phyloP scores from a whole-genome alignment of 2,888 invertebrate genomes.

The Myathropa florea region DNA sequence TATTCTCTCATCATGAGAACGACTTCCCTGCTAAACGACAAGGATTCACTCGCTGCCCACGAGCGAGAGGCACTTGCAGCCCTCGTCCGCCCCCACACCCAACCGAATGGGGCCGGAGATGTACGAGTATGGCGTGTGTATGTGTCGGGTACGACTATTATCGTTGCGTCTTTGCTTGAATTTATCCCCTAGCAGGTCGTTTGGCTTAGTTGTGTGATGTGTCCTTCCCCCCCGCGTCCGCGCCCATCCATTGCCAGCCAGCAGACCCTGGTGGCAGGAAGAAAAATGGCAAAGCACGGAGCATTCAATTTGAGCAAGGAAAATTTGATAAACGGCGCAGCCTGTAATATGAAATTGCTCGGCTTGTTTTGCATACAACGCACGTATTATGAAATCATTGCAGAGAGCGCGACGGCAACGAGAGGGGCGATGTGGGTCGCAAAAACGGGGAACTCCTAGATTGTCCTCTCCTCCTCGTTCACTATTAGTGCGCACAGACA shows the following conservation, averaged over 20 bases:
- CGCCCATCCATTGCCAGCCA: neutral
- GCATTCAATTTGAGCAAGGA: constrained; percentile 49
- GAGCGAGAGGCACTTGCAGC: neutral
- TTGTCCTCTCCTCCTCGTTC: neutral
- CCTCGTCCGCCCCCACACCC: neutral
- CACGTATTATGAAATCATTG: constrained; percentile 57
- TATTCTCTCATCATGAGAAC: constrained; percentile 39
- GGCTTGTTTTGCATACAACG: constrained; percentile 53
- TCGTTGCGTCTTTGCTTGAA: constrained; percentile 5
- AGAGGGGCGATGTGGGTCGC: neutral
- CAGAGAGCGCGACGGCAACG: neutral
- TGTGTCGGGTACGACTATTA: constrained; percentile 20
- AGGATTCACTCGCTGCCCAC: neutral
- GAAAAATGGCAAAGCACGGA: constrained; percentile 4
- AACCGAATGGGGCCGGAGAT: neutral
- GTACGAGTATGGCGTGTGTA: neutral
- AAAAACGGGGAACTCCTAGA: neutral
- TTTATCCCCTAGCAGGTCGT: neutral
- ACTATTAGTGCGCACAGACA: neutral
- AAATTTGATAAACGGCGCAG: constrained; percentile 57
- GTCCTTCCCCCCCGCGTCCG: neutral
- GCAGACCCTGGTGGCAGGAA: constrained; percentile 13
- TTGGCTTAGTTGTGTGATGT: neutral
- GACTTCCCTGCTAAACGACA: neutral
- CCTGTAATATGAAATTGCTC: constrained; percentile 46